These are phyloP conservation scores for Abrostola tripartita DNA, from an alignment of 2,888 invertebrate genomes.

Conservation along the genomic window DNA sequence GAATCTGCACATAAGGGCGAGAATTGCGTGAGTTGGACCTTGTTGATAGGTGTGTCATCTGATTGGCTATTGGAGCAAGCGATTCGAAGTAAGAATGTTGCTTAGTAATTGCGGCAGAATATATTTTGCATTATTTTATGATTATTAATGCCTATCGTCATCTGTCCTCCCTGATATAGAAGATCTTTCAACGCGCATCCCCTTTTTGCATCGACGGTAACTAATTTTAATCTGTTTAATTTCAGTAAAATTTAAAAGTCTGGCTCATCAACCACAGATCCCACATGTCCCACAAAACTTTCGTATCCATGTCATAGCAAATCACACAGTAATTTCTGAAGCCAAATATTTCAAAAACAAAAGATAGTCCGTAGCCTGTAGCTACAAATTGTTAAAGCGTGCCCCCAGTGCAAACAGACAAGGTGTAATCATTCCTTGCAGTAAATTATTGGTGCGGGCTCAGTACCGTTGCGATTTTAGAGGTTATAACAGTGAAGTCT, in stretches of 20 bases:
- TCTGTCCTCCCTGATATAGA: no score
- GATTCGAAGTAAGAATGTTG: conserved; percentile 1
- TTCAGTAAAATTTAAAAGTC: no score
- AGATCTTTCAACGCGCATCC: no score
- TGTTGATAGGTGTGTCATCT: not conserved
- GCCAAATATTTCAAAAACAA: conserved; percentile 20
- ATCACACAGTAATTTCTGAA: conserved; percentile 30
- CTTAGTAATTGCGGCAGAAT: not conserved
- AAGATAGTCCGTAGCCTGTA: conserved; percentile 8
- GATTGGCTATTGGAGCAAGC: not conserved
- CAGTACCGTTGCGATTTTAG: conserved; percentile 23
- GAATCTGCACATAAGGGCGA: not conserved
- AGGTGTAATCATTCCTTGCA: conserved; percentile 56
- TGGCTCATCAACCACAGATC: not conserved
- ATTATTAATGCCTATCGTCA: no score
- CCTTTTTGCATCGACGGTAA: no score
- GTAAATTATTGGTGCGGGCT: conserved; percentile 42
- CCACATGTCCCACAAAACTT: not conserved
- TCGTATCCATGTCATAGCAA: conserved; percentile 12
- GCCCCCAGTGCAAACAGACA: conserved; percentile 57
- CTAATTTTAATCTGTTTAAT: no score
- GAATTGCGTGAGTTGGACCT: not conserved
- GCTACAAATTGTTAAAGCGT: conserved; percentile 33
- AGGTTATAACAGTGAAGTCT: conserved; percentile 11
- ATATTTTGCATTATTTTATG: no score